Evolutionary conservation across 2,797 vertebrate genomes (phyloP), one percentile per base, ranked within the genome.

Genomic region (Acanthiza pusilla): DNA sequence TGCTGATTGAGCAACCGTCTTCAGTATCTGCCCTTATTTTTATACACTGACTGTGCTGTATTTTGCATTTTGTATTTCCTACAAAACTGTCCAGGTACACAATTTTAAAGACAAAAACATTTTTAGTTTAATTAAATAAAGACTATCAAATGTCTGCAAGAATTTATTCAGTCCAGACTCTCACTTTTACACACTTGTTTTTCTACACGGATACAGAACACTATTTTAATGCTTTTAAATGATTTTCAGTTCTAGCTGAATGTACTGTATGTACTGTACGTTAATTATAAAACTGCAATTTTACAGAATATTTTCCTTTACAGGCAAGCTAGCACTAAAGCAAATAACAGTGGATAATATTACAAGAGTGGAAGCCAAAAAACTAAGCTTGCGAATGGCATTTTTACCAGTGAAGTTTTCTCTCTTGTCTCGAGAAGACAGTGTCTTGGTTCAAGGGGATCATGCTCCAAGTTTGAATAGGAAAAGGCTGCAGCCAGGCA

Each of bases 401-500:
- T 88, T 93, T 94, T 80, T 78, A 71, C 17, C 63, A 73, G 14
- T 34, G 71, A 94, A 83, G 50, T 54, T 93, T 26, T 83, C 70
- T 85, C 58, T 38, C 18, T 54, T 75, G 74, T 88, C 80, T 81
- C n/a, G 40, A 88, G 95, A 77, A 94, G 89, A 95, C 84, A 88
- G 51, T 9, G 25, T 83, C 87, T 93, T 55, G 23, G 88, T 96
- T 96, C 91, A 83, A 97, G 93, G 72, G 76, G 74, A 79, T 89
- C 3, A 4, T 88, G 88, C 92, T 97, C 80, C 25, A 96, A 85
- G 93, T 94, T 91, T 90, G 82, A 96, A 89, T 76, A 72, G 72
- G 84, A 91, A 93, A 95, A 77, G 91, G 61, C 53, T 65, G 51
- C 60, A 89, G 85, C 85, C 89, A 92, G 94, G 70, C 91, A 93